Conservation (phyloP, 2,797 vertebrate genomes). For the Enteromius unitaeniatus region DNA sequence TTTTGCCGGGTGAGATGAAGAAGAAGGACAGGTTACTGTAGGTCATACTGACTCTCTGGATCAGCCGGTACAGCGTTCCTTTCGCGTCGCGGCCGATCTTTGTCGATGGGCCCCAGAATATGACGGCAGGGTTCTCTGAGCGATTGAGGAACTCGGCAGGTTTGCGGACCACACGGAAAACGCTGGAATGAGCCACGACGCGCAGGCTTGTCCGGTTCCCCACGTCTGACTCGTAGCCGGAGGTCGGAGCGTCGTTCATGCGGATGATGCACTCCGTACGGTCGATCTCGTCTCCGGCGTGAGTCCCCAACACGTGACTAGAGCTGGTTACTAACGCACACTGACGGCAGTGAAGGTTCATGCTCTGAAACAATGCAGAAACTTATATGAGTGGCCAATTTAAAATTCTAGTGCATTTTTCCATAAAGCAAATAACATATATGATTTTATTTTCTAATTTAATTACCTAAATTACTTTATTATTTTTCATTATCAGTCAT, state of each 20-base stretch:
- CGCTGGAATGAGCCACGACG: conserved; percentile 94
- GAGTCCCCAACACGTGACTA: conserved; percentile 90
- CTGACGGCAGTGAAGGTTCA: conserved; percentile 84
- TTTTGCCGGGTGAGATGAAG: conserved; percentile 83
- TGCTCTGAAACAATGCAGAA: conserved; percentile 76
- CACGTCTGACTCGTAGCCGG: conserved; percentile 84
- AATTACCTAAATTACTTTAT: background rate
- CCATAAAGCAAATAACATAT: background rate
- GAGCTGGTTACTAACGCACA: conserved; percentile 95
- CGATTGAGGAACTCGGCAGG: conserved; percentile 89
- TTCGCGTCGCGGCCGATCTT: conserved; percentile 89
- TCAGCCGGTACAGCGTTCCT: conserved; percentile 85
- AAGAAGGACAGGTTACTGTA: conserved; percentile 89
- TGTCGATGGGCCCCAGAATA: conserved; percentile 93
- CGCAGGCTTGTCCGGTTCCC: conserved; percentile 92
- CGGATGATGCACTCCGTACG: conserved; percentile 89
- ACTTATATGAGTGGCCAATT: background rate
- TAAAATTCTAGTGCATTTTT: background rate
- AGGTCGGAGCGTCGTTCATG: conserved; percentile 95
- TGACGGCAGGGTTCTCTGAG: conserved; percentile 78
- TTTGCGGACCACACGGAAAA: conserved; percentile 87
- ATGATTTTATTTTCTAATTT: too few species aligned
- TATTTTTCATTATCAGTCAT: background rate
- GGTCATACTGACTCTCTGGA: conserved; percentile 85
- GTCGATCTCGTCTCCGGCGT: conserved; percentile 85